These are phyloP conservation scores for Nomada flava DNA, from an alignment of 2,888 invertebrate species.

Conservation along the genomic window DNA sequence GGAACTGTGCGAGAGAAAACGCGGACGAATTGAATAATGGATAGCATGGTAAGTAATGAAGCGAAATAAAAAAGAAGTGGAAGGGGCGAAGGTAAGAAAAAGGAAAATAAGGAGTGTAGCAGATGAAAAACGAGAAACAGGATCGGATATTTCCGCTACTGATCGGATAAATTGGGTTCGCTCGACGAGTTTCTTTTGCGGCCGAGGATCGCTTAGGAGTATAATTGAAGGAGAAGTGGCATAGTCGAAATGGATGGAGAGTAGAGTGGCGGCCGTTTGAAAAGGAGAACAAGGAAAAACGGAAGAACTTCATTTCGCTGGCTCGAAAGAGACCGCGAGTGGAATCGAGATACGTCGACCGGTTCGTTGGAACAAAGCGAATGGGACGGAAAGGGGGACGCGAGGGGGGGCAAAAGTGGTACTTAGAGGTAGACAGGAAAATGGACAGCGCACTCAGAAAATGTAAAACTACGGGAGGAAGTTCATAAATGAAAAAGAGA, in stretches of 20 bases:
- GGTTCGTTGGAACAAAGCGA: constrained; percentile 37
- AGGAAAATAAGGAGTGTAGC: too few relatives aligned
- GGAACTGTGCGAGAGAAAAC: constrained; percentile 4
- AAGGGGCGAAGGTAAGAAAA: background rate
- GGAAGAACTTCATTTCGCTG: constrained; percentile 69
- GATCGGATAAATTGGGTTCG: constrained; percentile 71
- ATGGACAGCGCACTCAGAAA: constrained; percentile 51
- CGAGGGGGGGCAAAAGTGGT: constrained; percentile 17
- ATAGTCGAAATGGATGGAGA: constrained; percentile 50
- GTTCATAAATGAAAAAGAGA: constrained; percentile 47
- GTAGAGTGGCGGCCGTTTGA: constrained; percentile 38
- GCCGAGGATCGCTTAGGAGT: constrained; percentile 59
- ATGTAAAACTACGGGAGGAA: constrained; percentile 48
- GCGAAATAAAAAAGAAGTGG: background rate
- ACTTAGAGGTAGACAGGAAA: constrained; percentile 42
- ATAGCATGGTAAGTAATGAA: background rate
- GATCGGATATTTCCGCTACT: constrained; percentile 56
- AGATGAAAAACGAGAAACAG: constrained; percentile 11
- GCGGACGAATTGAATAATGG: background rate
- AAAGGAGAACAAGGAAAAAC: constrained; percentile 42
- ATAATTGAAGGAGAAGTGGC: constrained; percentile 73
- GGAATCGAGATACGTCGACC: constrained; percentile 60
- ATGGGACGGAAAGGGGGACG: background rate
- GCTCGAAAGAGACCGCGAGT: background rate
- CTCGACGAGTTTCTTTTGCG: constrained; percentile 51